phyloP scores from a whole-genome alignment of 2,888 invertebrate species.

The Drosophila anomelani region DNA sequence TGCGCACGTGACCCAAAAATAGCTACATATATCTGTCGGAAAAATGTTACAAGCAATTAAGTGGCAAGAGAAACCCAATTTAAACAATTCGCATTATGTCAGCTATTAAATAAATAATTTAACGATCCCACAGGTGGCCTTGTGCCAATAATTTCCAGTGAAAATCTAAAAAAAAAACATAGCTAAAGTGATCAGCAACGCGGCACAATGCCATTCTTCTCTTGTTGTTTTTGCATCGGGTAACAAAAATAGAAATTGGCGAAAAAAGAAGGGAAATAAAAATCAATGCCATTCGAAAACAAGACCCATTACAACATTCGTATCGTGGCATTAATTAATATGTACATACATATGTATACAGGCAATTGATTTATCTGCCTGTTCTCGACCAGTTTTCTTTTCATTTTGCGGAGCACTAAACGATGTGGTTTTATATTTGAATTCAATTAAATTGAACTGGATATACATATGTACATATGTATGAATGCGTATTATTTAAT shows the following conservation, averaged over 20 bases:
- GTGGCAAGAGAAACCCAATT: slow-evolving; percentile 12
- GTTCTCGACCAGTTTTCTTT: slow-evolving; percentile 42
- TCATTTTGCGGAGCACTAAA: slow-evolving; percentile 53
- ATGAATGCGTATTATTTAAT: slow-evolving; percentile 43
- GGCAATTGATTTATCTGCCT: slow-evolving; percentile 67
- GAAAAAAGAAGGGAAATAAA: slow-evolving; percentile 45
- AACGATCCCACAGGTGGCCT: slow-evolving; percentile 9
- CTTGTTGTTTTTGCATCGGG: slow-evolving; percentile 27
- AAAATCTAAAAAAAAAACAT: slow-evolving; percentile 4
- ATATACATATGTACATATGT: slow-evolving; percentile 3
- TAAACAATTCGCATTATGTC: slow-evolving; percentile 16
- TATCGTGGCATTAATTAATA: slow-evolving; percentile 33
- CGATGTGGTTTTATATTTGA: slow-evolving; percentile 40
- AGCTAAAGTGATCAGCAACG: slow-evolving; percentile 14
- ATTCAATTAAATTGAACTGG: slow-evolving; percentile 42
- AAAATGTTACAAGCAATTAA: slow-evolving; percentile 3
- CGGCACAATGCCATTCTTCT: slow-evolving; percentile 15
- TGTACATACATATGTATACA: slow-evolving; percentile 7
- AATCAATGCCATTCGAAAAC: slow-evolving; percentile 47
- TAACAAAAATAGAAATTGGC: slow-evolving; percentile 55
- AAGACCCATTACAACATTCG: slow-evolving; percentile 36
- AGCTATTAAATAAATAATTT: slow-evolving; percentile 23
- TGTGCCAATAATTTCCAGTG: not conserved
- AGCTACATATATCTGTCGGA: slow-evolving; percentile 6
- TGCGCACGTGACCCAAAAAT: slow-evolving; percentile 33